phyloP scores from a whole-genome alignment of 2,888 invertebrate genomes.

The Argynnis bischoffii region DNA sequence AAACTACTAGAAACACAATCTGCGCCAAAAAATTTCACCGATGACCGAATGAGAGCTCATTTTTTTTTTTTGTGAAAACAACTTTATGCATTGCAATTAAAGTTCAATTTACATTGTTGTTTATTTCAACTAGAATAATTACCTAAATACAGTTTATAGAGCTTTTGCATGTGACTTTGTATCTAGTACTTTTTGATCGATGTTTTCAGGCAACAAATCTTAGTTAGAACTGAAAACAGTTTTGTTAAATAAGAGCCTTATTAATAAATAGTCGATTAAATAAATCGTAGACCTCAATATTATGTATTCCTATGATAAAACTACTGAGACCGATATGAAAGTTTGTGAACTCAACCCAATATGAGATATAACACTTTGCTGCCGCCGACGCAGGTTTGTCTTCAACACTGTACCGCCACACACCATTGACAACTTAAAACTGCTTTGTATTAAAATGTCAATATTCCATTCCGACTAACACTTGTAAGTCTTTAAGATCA shows the following conservation, averaged over 20 bases:
- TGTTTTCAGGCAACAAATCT: background rate
- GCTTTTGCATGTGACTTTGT: no score
- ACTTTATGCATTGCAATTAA: no score
- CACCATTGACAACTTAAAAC: conserved; percentile 13
- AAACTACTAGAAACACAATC: no score
- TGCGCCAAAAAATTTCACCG: background rate
- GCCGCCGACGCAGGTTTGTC: conserved; percentile 26
- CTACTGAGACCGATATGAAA: conserved; percentile 33
- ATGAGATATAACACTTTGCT: conserved; percentile 36
- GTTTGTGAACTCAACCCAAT: conserved; percentile 28
- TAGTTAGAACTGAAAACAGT: background rate
- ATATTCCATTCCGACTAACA: background rate
- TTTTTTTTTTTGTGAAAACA: no score
- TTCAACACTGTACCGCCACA: conserved; percentile 20
- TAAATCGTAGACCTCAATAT: conserved; percentile 5
- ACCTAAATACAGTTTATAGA: no score
- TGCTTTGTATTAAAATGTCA: background rate
- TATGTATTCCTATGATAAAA: conserved; percentile 18
- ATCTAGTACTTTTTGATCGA: no score
- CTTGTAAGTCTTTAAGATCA: background rate
- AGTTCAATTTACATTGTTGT: no score
- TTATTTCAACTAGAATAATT: no score
- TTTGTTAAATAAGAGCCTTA: conserved; percentile 1
- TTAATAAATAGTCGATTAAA: conserved; percentile 10
- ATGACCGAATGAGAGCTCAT: no score